Percentiles rank a stretch among this genome's conserved stretches.
Conservation (phyloP, 2,113 vertebrate genomes). For the Podilymbus podiceps region DNA sequence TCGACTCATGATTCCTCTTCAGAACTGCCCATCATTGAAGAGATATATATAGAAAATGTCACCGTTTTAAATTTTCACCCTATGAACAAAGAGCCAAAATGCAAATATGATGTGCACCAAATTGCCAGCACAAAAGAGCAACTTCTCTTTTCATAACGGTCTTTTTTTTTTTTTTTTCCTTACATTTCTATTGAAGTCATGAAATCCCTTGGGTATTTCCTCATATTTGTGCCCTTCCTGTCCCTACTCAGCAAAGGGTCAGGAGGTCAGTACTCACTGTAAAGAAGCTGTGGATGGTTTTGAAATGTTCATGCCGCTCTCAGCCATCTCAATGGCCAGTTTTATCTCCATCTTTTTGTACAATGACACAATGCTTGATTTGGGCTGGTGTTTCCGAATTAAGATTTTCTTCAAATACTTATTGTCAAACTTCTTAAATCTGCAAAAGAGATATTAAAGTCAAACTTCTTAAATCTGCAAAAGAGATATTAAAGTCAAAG, state of each 20-base stretch:
- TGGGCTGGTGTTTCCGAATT: constrained; percentile 82
- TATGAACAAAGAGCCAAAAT: background rate
- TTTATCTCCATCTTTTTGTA: constrained; percentile 97
- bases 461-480: constrained; percentile 85
- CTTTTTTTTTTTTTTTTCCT: background rate
- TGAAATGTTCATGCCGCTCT: constrained; percentile 75
- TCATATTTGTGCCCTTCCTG: background rate
- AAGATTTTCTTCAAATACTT: constrained; percentile 87
- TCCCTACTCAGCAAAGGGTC: background rate
- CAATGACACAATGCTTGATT: constrained; percentile 90
- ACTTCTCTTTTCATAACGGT: background rate
- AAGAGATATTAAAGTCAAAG: background rate
- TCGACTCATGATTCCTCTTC: background rate
- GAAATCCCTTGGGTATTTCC: background rate
- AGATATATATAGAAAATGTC: background rate
- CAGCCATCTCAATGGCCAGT: constrained; percentile 89
- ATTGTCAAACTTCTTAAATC: constrained; percentile 94
- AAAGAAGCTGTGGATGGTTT: constrained; percentile 66
- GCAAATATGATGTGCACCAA: background rate
- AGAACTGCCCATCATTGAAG: background rate
- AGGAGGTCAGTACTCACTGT: constrained; percentile 73
- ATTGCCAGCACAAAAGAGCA: background rate
- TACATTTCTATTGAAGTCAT: background rate
- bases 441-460: constrained; percentile 51
- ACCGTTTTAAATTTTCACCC: background rate